Evolutionary conservation across 2,888 invertebrate genomes (phyloP), one percentile per base, ranked within the genome.

Genomic region (Drosophila nr. perissopoda): DNA sequence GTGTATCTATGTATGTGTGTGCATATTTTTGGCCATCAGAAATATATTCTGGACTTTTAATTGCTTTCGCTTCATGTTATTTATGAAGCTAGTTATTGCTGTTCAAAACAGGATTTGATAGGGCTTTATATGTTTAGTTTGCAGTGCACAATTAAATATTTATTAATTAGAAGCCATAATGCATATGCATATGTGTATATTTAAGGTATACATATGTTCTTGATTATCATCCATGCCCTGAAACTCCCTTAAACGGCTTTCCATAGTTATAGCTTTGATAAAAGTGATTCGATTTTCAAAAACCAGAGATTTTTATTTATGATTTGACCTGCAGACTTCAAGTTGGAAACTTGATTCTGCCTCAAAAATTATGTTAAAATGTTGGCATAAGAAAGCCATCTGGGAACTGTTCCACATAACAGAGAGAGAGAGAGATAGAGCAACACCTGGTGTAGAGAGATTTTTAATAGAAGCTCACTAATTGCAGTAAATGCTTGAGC

Each of bases 21-120:
- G 18, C 21, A 38, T 33, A 60, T 18, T 53, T 51, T 18, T 51
- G 13, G 21, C n/a, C 42, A 56, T 40, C 53, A 42, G 11, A 48
- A 7, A 33, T 25, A 8, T 38, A 40, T 40, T 21, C 10, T 31
- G 13, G 29, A 60, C 45, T 45, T 48, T 52, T 60, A 73, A 73
- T 73, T 62, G 61, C 25, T 49, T 73, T 66, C 18, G 40, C 51
- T 49, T n/a, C 31, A 34, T 48, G n/a, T n/a, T 45, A 21, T 49
- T 36, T 36, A 49, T 49, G 21, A 34, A 18, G 11, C 34, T 16
- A 13, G 53, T 63, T 45, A 53, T 29, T 52, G 21, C 18, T 51
- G 40, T 34, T 33, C 1, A 4, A 4, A 21, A 18, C n/a, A 11
- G 13, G n/a, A 21, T 27, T 31, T 21, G n/a, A 31, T 11, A 1